Evolutionary conservation across 2,797 vertebrate species (phyloP).

Genomic region (Pangasius macronema): DNA sequence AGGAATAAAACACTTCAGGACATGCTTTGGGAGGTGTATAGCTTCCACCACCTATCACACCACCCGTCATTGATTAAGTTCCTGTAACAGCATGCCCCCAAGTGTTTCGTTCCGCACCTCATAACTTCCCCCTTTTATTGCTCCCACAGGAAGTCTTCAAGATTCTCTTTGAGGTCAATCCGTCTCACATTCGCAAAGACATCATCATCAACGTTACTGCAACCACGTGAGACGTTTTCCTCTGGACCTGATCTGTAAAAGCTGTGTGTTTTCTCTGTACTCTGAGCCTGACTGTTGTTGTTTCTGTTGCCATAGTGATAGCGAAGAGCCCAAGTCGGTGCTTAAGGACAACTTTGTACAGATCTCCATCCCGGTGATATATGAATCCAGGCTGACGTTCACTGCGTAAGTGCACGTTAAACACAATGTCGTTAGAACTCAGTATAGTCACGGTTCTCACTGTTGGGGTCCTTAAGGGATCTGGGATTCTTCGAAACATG

Average conservation of each 20-base stretch:
- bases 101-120: neutral
- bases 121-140: neutral
- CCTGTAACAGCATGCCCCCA: neutral
- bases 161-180: conserved; percentile 88
- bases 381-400: conserved; percentile 84
- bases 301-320: conserved; percentile 80
- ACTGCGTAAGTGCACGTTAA: conserved; percentile 78
- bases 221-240: conserved; percentile 80
- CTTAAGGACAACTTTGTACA: conserved; percentile 80
- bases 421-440: neutral
- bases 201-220: conserved; percentile 81
- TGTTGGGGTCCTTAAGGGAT: neutral
- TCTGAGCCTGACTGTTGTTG: neutral
- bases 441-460: neutral
- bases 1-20: too few relatives aligned
- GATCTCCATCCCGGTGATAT: conserved; percentile 85
- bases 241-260: neutral
- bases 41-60: neutral
- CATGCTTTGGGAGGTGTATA: too few relatives aligned
- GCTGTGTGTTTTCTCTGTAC: neutral
- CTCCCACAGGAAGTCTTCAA: conserved; percentile 81
- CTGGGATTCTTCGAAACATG: neutral
- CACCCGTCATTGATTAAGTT: neutral
- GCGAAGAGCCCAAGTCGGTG: conserved; percentile 80
- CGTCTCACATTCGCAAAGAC: conserved; percentile 75